Percentiles rank a stretch among this genome's conserved stretches.
Evolutionary conservation across 2,113 vertebrate species (phyloP).

Genomic region (Tautogolabrus adspersus): DNA sequence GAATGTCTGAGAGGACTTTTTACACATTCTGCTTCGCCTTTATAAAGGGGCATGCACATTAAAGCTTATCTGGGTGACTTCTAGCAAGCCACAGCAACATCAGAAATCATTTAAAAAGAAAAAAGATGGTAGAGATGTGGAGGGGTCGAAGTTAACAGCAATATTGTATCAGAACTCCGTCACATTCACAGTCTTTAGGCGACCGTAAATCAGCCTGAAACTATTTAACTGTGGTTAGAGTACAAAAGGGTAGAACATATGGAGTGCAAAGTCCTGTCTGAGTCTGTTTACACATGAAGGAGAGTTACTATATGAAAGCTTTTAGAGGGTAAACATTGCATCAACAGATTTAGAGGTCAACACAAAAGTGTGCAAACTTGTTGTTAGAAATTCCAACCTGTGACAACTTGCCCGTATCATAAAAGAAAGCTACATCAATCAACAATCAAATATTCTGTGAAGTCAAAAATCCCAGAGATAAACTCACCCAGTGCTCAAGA

Average conservation of each 20-base stretch:
- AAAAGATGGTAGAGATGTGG: not conserved
- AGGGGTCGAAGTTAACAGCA: not conserved
- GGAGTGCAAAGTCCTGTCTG: not conserved
- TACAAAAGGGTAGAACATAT: not conserved
- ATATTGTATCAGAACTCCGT: not conserved
- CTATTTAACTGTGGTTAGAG: not conserved
- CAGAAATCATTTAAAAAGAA: not conserved
- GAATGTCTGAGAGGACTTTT: conserved; percentile 35
- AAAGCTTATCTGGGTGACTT: not conserved
- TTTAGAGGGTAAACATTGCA: not conserved
- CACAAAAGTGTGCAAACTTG: not conserved
- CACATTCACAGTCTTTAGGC: not conserved
- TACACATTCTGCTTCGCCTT: conserved; percentile 38
- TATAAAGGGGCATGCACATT: not conserved
- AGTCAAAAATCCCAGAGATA: not conserved
- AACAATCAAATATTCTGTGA: not conserved
- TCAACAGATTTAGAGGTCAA: not conserved
- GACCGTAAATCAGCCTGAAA: not conserved
- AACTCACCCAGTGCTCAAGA: conserved; percentile 60
- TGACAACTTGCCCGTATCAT: too few relatives aligned
- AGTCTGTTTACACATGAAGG: not conserved
- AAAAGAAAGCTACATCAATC: too few relatives aligned
- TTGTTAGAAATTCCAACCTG: too few relatives aligned
- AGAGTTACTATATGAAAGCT: conserved; percentile 1
- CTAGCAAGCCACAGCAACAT: not conserved